A percentile compares a stretch with the other conserved stretches of the same genome.
Evolutionary conservation across 2,113 vertebrate genomes (phyloP).

Genomic region (Bubo bubo): DNA sequence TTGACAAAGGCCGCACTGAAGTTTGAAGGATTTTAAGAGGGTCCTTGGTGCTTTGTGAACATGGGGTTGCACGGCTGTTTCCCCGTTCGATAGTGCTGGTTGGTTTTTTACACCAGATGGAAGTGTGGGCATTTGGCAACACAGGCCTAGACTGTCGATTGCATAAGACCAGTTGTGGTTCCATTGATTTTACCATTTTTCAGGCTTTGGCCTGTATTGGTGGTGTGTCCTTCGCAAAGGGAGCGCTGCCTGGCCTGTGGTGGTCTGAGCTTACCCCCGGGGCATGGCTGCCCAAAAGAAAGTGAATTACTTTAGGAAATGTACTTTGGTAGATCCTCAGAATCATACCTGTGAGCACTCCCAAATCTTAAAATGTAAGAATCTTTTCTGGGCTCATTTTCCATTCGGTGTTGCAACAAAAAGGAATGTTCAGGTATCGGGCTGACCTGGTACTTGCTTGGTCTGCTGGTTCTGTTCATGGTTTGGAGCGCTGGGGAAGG

Average conservation of each 20-base stretch:
- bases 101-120: background rate
- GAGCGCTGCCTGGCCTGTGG: background rate
- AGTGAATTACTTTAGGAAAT: background rate
- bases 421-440: rapidly evolving
- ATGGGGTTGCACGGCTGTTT: background rate
- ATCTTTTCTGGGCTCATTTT: background rate
- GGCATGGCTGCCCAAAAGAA: no score
- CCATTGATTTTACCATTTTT: background rate
- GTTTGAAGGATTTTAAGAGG: background rate
- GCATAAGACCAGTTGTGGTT: background rate
- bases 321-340: background rate
- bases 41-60: background rate
- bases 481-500: background rate
- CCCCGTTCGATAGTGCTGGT: background rate
- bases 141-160: rapidly evolving
- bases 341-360: background rate
- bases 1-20: background rate
- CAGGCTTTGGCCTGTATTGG: background rate
- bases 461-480: background rate
- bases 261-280: background rate
- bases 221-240: background rate
- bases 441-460: background rate
- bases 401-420: background rate
- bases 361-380: no score
- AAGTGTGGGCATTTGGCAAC: rapidly evolving